phyloP scores from a whole-genome alignment of 1,140 invertebrate species.

The Brachionus plicatilis region DNA sequence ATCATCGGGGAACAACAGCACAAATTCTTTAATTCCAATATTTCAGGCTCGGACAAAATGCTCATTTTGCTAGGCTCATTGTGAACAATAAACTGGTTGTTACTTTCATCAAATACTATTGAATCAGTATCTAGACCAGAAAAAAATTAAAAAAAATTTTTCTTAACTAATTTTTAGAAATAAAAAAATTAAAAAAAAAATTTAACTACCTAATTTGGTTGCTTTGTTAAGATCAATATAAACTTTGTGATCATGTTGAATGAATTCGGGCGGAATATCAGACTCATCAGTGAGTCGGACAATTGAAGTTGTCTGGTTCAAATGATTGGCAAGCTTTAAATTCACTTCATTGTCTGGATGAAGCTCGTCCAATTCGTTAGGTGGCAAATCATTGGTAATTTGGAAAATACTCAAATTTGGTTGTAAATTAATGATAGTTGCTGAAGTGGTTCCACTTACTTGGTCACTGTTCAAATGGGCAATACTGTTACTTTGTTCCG shows the following conservation, averaged over 20 bases:
- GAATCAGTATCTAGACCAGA: neutral
- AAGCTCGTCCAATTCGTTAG: conserved; percentile 18
- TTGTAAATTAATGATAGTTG: conserved; percentile 29
- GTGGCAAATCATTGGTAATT: conserved; percentile 35
- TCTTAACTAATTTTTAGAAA: too few relatives aligned
- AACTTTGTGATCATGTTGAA: neutral
- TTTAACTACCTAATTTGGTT: neutral
- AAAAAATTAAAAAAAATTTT: neutral
- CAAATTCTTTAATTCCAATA: conserved; percentile 30
- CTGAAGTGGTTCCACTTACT: neutral
- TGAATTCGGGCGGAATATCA: conserved; percentile 5
- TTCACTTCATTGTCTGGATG: neutral
- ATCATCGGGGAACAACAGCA: conserved; percentile 36
- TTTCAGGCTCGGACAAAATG: conserved; percentile 5
- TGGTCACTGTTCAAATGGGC: neutral
- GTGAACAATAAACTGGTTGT: neutral
- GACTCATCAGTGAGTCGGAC: neutral
- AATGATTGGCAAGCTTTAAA: neutral
- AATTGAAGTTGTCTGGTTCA: conserved; percentile 19
- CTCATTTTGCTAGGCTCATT: neutral
- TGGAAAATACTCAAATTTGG: conserved; percentile 24
- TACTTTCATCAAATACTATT: neutral
- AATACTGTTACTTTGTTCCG: conserved; percentile 30
- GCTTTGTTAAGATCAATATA: neutral
- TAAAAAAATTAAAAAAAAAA: neutral